These are phyloP conservation scores for Casuarius casuarius DNA, from an alignment of 2,113 vertebrate species.

Conservation along the genomic window DNA sequence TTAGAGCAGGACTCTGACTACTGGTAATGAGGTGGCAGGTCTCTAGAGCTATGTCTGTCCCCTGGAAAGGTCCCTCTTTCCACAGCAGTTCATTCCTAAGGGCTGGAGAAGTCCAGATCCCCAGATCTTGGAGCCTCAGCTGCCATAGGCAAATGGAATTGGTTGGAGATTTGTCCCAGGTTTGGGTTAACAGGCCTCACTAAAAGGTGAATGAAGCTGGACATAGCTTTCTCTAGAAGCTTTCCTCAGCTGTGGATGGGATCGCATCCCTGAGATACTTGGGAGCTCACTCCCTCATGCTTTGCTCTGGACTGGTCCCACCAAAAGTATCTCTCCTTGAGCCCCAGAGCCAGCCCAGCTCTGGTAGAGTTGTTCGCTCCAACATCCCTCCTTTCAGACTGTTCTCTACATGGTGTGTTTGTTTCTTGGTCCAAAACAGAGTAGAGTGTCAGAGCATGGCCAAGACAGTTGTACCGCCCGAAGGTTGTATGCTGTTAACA, in stretches of 20 bases:
- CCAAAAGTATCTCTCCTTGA: neutral
- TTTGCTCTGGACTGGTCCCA: neutral
- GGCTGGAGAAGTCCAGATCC: neutral
- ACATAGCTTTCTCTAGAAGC: neutral
- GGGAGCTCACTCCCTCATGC: neutral
- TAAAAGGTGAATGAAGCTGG: neutral
- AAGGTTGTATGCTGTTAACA: neutral
- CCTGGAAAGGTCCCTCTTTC: neutral
- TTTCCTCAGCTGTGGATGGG: neutral
- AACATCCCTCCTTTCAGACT: neutral
- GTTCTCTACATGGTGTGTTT: accelerated
- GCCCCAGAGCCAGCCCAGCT: neutral
- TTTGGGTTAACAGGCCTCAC: neutral
- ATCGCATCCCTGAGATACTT: neutral
- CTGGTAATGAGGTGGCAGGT: constrained; percentile 54
- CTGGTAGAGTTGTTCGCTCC: neutral
- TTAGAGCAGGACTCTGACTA: constrained; percentile 63
- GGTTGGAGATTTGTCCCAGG: neutral
- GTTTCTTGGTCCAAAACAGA: neutral
- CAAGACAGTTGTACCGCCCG: neutral
- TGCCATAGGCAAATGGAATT: neutral
- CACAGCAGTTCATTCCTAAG: neutral
- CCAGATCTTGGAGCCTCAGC: neutral
- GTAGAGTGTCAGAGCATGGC: neutral
- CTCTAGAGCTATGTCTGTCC: neutral